Percentiles rank a stretch among this genome's conserved stretches.
These are phyloP conservation scores for Schizopygopsis malacanthus DNA, from an alignment of 2,797 vertebrate species.

Conservation along the genomic window DNA sequence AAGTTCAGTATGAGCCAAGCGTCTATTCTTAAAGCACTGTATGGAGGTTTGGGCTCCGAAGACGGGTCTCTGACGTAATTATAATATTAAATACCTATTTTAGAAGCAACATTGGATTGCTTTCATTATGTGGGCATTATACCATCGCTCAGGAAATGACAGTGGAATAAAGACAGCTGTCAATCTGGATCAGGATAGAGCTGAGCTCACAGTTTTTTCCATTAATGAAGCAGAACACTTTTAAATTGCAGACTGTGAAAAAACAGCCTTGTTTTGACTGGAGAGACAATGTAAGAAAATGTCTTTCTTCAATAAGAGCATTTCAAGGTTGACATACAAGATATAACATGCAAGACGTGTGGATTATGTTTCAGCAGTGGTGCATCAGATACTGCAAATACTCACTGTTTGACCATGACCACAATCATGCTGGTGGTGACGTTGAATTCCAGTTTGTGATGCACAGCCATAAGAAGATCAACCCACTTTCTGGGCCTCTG, in stretches of 20 bases:
- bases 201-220: conserved; percentile 30
- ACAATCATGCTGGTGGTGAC: conserved; percentile 19
- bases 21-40: conserved; percentile 70
- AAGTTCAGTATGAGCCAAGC: conserved; percentile 69
- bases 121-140: conserved; percentile 82
- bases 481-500: neutral
- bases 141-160: conserved; percentile 40
- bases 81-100: conserved; percentile 88
- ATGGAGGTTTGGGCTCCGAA: conserved; percentile 70
- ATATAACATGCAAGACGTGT: neutral
- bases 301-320: neutral
- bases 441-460: conserved; percentile 24
- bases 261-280: conserved; percentile 10
- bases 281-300: neutral
- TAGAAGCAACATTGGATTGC: conserved; percentile 76
- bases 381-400: conserved; percentile 27
- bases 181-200: conserved; percentile 15
- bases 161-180: conserved; percentile 51
- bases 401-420: neutral
- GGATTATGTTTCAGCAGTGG: conserved; percentile 24
- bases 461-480: neutral
- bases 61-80: conserved; percentile 83
- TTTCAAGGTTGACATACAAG: conserved; percentile 32
- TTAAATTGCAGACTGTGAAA: conserved; percentile 15
- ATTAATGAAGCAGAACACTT: conserved; percentile 38